Evolutionary conservation across 1,140 invertebrate species (phyloP).

Genomic region (Spodoptera frugiperda): DNA sequence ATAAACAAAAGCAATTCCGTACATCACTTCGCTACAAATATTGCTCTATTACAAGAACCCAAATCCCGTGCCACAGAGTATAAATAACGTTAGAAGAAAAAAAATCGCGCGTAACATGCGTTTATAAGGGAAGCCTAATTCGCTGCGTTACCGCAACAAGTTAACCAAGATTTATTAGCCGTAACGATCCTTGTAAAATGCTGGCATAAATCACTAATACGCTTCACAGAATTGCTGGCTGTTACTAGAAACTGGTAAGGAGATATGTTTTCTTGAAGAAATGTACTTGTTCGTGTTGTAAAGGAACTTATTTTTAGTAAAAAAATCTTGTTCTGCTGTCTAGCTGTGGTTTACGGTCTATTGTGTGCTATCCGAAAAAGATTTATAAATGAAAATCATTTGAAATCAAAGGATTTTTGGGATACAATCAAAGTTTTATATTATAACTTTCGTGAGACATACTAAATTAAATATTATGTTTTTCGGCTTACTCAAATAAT

Average conservation of each 20-base stretch:
- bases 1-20: background rate
- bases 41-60: slow-evolving; percentile 30
- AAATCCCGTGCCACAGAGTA: slow-evolving; percentile 26
- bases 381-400: background rate
- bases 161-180: slow-evolving; percentile 64
- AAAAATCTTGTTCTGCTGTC: background rate
- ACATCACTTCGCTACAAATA: slow-evolving; percentile 2
- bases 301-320: background rate
- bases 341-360: too few species aligned
- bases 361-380: background rate
- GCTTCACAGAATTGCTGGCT: slow-evolving; percentile 40
- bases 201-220: slow-evolving; percentile 62
- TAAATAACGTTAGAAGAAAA: slow-evolving; percentile 45
- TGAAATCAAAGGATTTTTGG: too few species aligned
- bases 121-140: slow-evolving; percentile 51
- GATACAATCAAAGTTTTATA: too few species aligned
- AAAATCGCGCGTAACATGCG: slow-evolving; percentile 45
- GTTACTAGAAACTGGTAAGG: slow-evolving; percentile 30
- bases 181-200: slow-evolving; percentile 64
- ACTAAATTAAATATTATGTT: too few species aligned
- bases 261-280: slow-evolving; percentile 21
- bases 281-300: background rate
- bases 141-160: slow-evolving; percentile 58
- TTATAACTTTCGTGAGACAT: too few species aligned
- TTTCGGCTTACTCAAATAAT: too few species aligned